Base-by-base conservation (phyloP, 2,888 invertebrate species). In the Chloromyia formosa region DNA sequence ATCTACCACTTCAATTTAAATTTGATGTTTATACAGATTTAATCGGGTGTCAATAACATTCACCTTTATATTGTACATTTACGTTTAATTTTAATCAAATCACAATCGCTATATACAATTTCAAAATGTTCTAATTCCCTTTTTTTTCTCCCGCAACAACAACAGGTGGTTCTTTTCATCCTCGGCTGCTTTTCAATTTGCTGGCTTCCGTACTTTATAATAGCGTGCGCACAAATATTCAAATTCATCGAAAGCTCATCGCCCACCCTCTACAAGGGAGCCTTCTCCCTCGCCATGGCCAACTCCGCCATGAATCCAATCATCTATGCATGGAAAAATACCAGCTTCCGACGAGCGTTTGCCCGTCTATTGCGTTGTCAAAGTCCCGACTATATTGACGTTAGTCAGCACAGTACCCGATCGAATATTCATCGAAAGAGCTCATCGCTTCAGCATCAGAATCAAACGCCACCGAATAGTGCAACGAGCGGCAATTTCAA, bases 261-360 rank as follows among this genome's bases (percentile, higher is more conserved):
- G 81, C 86, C 88, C 78, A 85, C 88, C 75, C 84, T 89, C 56
- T 92, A 92, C 84, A 90, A 90, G 79, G 86, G 87, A 16, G 89
- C 90, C 68, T 91, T 92, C 76, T 90, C 91, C 1, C 86, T 94
- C 77, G 94, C 93, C 23, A 91, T 94, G 87, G 89, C 91, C 72
- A 94, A 94, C 84, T 94, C 93, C 9, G 92, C 92, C 35, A 89
- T 93, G 81, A 94, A 94, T 85, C 94, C 94, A 0, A 86, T 94
- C 60, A 93, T 94, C 80, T 94, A 94, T 86, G 93, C 93, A 40
- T 94, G 94, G 94, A 94, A 94, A 83, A 94, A 93, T 83, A 88
- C 90, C 7, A 92, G 91, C 77, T 94, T 93, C 82, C 89, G 93
- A 3, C 88, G 89, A 68, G 92, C 93, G 0, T 93, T 94, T 81